Conservation (phyloP, 2,113 vertebrate genomes). For the Bothrops jararaca region DNA sequence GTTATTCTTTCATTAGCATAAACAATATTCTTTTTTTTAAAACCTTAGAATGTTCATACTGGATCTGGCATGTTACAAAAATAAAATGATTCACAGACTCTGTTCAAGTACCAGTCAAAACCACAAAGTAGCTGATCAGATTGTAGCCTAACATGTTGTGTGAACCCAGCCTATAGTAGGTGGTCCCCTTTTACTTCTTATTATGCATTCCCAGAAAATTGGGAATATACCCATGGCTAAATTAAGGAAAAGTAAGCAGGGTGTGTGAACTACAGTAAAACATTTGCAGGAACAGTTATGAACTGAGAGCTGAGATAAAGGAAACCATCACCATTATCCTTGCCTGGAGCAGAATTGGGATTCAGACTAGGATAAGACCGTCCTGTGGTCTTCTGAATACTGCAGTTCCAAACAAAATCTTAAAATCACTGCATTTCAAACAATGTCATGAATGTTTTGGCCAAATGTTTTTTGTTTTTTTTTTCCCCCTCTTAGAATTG, state of each 20-base stretch:
- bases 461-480: neutral
- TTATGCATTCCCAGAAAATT: neutral
- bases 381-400: neutral
- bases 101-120: neutral
- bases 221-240: neutral
- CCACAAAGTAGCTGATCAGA: neutral
- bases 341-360: neutral
- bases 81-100: neutral
- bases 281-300: neutral
- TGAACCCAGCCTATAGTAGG: neutral
- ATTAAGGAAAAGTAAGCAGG: neutral
- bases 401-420: neutral
- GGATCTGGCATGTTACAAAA: neutral
- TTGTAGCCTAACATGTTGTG: neutral
- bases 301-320: neutral
- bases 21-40: neutral
- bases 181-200: neutral
- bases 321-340: neutral
- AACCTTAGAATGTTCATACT: neutral
- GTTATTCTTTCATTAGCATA: neutral
- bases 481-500: neutral
- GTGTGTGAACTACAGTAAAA: neutral
- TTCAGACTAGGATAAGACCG: neutral
- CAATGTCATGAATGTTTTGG: neutral
- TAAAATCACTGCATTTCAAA: neutral